Conservation (phyloP, 2,888 invertebrate species). For the Limenitis camilla region DNA sequence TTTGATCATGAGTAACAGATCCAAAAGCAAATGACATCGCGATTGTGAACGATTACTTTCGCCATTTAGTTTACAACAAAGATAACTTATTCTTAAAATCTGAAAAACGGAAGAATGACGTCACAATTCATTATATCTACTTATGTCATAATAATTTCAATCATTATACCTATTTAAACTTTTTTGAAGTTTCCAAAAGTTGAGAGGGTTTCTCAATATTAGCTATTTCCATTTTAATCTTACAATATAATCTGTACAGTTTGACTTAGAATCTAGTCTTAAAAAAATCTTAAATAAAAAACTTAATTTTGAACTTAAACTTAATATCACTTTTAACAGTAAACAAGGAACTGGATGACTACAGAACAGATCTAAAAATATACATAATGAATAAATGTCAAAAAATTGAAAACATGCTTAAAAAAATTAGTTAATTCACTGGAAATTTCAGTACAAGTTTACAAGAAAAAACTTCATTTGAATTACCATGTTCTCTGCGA, state of each 20-base stretch:
- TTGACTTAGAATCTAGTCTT: constrained; percentile 15
- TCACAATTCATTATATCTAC: background rate
- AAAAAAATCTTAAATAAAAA: constrained; percentile 22
- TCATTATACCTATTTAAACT: constrained; percentile 1
- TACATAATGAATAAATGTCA: constrained; percentile 1
- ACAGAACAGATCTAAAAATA: constrained; percentile 38
- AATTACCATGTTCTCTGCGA: too few relatives aligned
- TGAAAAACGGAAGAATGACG: too few relatives aligned
- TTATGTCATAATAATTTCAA: constrained; percentile 1
- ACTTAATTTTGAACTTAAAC: constrained; percentile 49
- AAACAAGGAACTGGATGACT: constrained; percentile 57
- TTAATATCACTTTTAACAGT: constrained; percentile 68
- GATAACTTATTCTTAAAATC: too few relatives aligned
- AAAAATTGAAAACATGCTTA: too few relatives aligned
- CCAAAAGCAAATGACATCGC: too few relatives aligned
- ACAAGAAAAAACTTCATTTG: too few relatives aligned
- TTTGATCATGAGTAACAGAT: too few relatives aligned
- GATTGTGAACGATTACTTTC: too few relatives aligned
- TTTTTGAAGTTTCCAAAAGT: background rate
- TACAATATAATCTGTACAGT: constrained; percentile 13
- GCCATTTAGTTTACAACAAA: too few relatives aligned
- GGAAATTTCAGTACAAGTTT: too few relatives aligned
- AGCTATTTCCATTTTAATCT: constrained; percentile 5
- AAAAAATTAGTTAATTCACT: too few relatives aligned
- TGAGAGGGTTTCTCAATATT: background rate